A percentile compares a stretch with the other conserved stretches of the same genome.
Evolutionary conservation across 2,888 invertebrate genomes (phyloP).

Genomic region (Thereva unica): DNA sequence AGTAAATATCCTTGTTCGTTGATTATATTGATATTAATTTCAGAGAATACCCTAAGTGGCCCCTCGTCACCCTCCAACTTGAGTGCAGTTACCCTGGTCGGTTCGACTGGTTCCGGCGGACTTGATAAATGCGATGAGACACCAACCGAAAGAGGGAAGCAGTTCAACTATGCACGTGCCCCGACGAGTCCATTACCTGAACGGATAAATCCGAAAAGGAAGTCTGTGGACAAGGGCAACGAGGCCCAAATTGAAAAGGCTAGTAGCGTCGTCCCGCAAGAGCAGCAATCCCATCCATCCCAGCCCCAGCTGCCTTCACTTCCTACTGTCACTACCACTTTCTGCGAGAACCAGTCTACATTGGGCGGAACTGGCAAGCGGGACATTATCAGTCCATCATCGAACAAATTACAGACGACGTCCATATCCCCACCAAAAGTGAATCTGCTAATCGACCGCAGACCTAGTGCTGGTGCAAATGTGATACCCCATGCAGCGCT

Average conservation of each 20-base stretch:
- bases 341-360: conserved; percentile 38
- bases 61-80: conserved; percentile 76
- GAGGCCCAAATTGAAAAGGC: conserved; percentile 38
- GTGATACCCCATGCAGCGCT: conserved; percentile 46
- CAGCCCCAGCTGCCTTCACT: conserved; percentile 28
- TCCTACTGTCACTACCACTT: conserved; percentile 42
- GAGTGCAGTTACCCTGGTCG: conserved; percentile 74
- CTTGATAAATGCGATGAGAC: conserved; percentile 56
- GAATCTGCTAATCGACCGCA: conserved; percentile 42
- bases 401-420: conserved; percentile 38
- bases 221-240: conserved; percentile 37
- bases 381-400: conserved; percentile 38
- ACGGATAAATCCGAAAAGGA: conserved; percentile 40
- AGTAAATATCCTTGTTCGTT: neutral
- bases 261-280: neutral
- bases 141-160: conserved; percentile 47
- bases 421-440: conserved; percentile 42
- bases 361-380: conserved; percentile 11
- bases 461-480: conserved; percentile 45
- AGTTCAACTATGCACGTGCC: conserved; percentile 43
- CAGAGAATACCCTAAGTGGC: conserved; percentile 59
- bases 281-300: neutral
- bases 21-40: neutral
- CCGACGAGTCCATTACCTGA: conserved; percentile 45
- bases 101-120: conserved; percentile 62